Evolutionary conservation across 2,888 invertebrate genomes (phyloP).

Genomic region (Hyppa rectilinea): DNA sequence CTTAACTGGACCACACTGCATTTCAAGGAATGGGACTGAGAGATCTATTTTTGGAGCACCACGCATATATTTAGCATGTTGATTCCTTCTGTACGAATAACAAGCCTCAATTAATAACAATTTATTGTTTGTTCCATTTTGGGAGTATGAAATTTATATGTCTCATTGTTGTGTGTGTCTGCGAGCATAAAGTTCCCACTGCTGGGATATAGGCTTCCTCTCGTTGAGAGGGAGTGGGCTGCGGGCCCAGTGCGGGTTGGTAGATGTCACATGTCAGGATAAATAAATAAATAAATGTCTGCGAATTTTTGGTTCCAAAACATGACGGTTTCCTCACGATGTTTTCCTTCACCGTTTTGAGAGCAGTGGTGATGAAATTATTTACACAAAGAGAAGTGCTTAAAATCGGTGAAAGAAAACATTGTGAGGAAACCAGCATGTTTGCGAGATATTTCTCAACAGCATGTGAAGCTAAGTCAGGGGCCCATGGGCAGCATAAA

Average conservation of each 20-base stretch:
- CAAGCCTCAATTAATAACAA: slow-evolving; percentile 39
- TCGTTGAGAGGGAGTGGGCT: not conserved
- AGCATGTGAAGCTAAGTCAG: too few relatives aligned
- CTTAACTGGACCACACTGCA: slow-evolving; percentile 39
- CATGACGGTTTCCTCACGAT: too few relatives aligned
- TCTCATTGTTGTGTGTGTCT: not conserved
- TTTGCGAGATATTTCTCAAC: too few relatives aligned
- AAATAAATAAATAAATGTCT: too few relatives aligned
- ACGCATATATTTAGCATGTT: slow-evolving; percentile 39
- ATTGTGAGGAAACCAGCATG: too few relatives aligned
- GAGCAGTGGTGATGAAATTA: too few relatives aligned
- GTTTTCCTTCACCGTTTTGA: too few relatives aligned
- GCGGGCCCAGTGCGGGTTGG: not conserved
- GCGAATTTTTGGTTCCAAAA: not conserved
- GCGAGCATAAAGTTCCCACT: not conserved
- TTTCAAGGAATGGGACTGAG: slow-evolving; percentile 30
- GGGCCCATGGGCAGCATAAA: too few relatives aligned
- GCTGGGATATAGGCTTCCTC: not conserved
- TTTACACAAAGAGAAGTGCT: too few relatives aligned
- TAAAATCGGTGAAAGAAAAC: too few relatives aligned
- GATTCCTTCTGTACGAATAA: slow-evolving; percentile 9
- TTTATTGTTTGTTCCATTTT: slow-evolving; percentile 10
- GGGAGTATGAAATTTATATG: too few relatives aligned
- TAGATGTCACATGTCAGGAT: not conserved
- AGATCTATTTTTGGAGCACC: slow-evolving; percentile 20